These are phyloP conservation scores for Megastigmus dorsalis DNA, from an alignment of 2,888 invertebrate genomes.

Conservation along the genomic window DNA sequence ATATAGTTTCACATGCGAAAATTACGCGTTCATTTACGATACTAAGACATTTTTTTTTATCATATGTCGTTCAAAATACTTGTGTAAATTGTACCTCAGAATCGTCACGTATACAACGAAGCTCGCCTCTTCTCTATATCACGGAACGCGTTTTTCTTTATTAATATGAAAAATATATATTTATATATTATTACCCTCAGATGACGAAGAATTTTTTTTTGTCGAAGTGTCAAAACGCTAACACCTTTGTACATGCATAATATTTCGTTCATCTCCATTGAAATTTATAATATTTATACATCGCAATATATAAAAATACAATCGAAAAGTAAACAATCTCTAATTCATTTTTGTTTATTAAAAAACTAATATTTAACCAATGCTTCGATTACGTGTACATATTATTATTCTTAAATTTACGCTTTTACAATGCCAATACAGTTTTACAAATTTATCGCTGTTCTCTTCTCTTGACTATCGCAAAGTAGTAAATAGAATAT, in stretches of 20 bases:
- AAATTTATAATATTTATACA: conserved; percentile 24
- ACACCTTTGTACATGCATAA: background rate
- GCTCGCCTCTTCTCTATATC: conserved; percentile 36
- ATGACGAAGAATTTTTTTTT: background rate
- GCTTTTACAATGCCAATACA: conserved; percentile 14
- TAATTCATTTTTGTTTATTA: conserved; percentile 1
- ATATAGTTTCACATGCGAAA: conserved; percentile 27
- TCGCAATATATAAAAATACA: conserved; percentile 16
- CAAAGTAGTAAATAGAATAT: background rate
- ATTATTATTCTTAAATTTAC: conserved; percentile 16
- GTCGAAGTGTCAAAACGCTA: background rate
- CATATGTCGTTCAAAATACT: conserved; percentile 20
- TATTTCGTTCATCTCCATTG: background rate
- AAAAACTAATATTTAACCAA: background rate
- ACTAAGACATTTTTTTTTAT: background rate
- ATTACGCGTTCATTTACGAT: conserved; percentile 10
- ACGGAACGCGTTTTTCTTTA: conserved; percentile 16
- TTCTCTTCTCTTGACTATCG: conserved; percentile 20
- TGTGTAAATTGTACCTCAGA: conserved; percentile 37
- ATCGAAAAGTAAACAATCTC: conserved; percentile 31
- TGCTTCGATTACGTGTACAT: background rate
- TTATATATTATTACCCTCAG: conserved; percentile 11
- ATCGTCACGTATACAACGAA: conserved; percentile 32
- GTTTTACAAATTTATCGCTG: conserved; percentile 7
- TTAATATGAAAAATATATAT: conserved; percentile 25